Evolutionary conservation across 2,888 invertebrate genomes (phyloP).

Genomic region (Erebia ligea): DNA sequence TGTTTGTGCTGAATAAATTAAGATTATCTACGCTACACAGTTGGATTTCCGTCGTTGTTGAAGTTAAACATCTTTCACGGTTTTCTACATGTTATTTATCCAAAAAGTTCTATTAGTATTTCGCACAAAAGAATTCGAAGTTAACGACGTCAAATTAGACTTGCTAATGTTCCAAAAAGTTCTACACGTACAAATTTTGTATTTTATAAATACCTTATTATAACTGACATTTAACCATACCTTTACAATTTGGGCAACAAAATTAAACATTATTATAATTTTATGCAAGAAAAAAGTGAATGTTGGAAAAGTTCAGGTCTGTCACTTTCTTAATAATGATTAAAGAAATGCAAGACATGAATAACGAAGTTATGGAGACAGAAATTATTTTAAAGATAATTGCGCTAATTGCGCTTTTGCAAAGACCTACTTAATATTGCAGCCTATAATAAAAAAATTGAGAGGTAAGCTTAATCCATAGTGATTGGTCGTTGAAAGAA

Average conservation of each 20-base stretch:
- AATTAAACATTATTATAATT: background rate
- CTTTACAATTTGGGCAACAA: background rate
- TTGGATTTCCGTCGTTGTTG: conserved; percentile 4
- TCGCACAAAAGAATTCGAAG: conserved; percentile 43
- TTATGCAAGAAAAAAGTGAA: background rate
- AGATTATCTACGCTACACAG: conserved; percentile 11
- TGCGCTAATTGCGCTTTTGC: background rate
- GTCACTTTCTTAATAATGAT: background rate
- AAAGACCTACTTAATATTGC: conserved; percentile 12
- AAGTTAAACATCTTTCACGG: conserved; percentile 5
- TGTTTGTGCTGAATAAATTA: conserved; percentile 27
- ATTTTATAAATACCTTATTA: conserved; percentile 13
- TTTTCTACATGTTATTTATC: conserved; percentile 8
- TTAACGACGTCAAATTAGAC: conserved; percentile 44
- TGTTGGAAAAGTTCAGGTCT: conserved; percentile 4
- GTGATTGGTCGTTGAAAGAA: conserved; percentile 37
- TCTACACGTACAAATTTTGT: conserved; percentile 39
- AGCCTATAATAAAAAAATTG: conserved; percentile 27
- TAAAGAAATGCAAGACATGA: background rate
- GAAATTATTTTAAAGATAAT: background rate
- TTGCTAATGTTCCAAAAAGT: conserved; percentile 45
- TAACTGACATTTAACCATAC: conserved; percentile 1
- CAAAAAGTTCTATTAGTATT: conserved; percentile 1
- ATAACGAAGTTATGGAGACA: background rate
- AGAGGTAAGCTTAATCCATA: conserved; percentile 33